Conservation (phyloP, 2,888 invertebrate genomes). For the Drosophila anceps region DNA sequence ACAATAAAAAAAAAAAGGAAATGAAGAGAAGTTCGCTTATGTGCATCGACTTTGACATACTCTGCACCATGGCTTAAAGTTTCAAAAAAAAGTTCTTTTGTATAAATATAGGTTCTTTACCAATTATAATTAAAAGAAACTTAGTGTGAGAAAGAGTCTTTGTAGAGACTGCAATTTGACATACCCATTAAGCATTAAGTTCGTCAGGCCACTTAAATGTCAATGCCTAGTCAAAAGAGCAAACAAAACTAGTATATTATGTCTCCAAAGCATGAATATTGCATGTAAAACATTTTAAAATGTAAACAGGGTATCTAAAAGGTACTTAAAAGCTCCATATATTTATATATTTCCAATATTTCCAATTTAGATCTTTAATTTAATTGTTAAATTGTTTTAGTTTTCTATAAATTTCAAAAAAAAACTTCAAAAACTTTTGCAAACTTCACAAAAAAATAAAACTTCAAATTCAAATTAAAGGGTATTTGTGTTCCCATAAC, state of each 20-base stretch:
- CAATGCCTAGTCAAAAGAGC: too few species aligned
- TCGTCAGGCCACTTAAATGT: too few species aligned
- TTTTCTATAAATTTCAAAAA: too few species aligned
- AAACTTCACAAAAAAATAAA: too few species aligned
- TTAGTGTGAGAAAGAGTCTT: too few species aligned
- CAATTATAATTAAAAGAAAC: neutral
- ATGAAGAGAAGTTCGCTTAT: too few species aligned
- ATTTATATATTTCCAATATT: too few species aligned
- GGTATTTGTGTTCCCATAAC: neutral
- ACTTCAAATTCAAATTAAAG: too few species aligned
- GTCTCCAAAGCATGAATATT: neutral
- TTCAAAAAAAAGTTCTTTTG: neutral
- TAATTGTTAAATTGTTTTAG: too few species aligned
- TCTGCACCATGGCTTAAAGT: neutral
- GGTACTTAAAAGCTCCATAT: neutral
- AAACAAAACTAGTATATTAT: neutral
- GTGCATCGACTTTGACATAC: neutral
- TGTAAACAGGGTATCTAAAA: neutral
- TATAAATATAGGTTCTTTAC: too few species aligned
- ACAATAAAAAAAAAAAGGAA: slow-evolving; percentile 9
- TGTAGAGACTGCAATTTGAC: neutral
- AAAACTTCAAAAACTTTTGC: too few species aligned
- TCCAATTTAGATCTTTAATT: too few species aligned
- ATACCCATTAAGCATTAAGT: neutral
- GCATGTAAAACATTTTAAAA: neutral